Conservation (phyloP, 1,140 invertebrate genomes). For the Drosophila sproati region DNA sequence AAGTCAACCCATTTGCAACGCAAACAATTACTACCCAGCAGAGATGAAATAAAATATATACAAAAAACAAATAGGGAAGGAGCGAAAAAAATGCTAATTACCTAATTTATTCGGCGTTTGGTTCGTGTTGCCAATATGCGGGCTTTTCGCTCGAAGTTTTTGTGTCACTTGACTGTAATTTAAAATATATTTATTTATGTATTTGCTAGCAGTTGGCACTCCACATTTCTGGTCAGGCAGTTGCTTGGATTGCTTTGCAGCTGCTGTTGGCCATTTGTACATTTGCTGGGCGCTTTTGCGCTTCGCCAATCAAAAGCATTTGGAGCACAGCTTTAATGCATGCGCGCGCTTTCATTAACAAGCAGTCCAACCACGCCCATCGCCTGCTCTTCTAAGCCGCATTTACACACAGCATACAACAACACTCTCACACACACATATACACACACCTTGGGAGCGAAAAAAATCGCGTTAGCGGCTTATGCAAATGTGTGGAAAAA, state of each 20-base stretch:
- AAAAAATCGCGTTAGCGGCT: slow-evolving; percentile 80
- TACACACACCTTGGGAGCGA: slow-evolving; percentile 33
- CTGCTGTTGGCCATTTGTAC: slow-evolving; percentile 42
- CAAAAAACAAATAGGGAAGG: background rate
- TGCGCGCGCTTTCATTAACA: slow-evolving; percentile 81
- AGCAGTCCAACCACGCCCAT: slow-evolving; percentile 59
- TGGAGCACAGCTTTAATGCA: slow-evolving; percentile 76
- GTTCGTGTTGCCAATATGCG: slow-evolving; percentile 24
- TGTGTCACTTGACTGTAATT: slow-evolving; percentile 45
- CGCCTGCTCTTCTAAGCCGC: slow-evolving; percentile 61
- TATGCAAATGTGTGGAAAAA: slow-evolving; percentile 75
- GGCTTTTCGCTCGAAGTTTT: slow-evolving; percentile 23
- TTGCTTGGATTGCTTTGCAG: slow-evolving; percentile 29
- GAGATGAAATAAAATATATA: slow-evolving; percentile 11
- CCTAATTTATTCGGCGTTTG: slow-evolving; percentile 62
- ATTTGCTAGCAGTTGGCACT: slow-evolving; percentile 1
- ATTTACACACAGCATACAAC: slow-evolving; percentile 51
- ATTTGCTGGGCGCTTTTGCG: slow-evolving; percentile 69
- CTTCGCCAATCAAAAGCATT: slow-evolving; percentile 80
- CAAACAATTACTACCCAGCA: slow-evolving; percentile 31
- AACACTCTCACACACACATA: slow-evolving; percentile 10
- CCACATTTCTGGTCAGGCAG: background rate
- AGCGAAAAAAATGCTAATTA: slow-evolving; percentile 66
- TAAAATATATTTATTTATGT: slow-evolving; percentile 57
- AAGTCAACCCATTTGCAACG: slow-evolving; percentile 32